Percentiles rank a stretch among this genome's conserved stretches.
Conservation (phyloP, 1,140 invertebrate species). For the Drosophila sp. region DNA sequence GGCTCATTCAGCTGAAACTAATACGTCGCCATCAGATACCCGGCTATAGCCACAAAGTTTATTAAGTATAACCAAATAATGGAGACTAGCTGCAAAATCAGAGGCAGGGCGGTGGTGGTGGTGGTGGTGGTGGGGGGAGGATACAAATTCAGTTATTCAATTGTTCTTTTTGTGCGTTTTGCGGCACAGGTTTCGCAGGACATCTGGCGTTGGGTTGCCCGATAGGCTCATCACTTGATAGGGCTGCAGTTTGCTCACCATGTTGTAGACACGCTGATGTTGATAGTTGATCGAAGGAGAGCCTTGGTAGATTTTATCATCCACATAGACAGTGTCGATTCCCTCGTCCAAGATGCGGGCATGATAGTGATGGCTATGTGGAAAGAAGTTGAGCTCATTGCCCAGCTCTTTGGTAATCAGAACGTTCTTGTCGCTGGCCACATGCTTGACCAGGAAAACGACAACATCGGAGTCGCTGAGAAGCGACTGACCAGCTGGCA, state of each 20-base stretch:
- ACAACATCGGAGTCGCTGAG: conserved; percentile 49
- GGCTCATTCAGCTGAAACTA: conserved; percentile 49
- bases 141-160: neutral
- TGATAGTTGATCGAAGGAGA: conserved; percentile 29
- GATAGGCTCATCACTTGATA: conserved; percentile 43
- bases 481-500: conserved; percentile 53
- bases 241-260: conserved; percentile 55
- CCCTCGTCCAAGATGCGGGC: conserved; percentile 53
- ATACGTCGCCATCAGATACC: conserved; percentile 65
- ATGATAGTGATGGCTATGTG: conserved; percentile 58
- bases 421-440: conserved; percentile 28
- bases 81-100: neutral
- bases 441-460: conserved; percentile 53
- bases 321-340: conserved; percentile 61
- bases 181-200: conserved; percentile 43
- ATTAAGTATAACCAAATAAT: conserved; percentile 24
- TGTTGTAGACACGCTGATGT: conserved; percentile 49
- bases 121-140: neutral
- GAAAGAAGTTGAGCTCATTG: conserved; percentile 58
- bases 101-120: neutral
- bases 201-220: conserved; percentile 43
- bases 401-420: conserved; percentile 61
- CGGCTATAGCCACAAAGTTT: conserved; percentile 24
- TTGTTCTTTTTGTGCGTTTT: conserved; percentile 14
- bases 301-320: conserved; percentile 43